phyloP scores from a whole-genome alignment of 1,140 invertebrate genomes.

The Parapsyche elsis region DNA sequence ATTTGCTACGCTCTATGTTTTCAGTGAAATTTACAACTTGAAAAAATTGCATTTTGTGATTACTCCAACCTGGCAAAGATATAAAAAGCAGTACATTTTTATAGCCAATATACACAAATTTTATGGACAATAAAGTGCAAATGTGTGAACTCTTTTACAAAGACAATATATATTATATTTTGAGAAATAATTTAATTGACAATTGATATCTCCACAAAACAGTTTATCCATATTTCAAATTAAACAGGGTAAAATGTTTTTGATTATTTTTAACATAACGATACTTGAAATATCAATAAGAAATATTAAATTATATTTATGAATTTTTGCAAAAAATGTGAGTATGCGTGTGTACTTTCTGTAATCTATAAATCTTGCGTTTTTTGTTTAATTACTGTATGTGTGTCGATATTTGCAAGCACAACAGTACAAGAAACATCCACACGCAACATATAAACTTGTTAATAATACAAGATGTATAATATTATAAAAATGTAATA shows the following conservation, averaged over 20 bases:
- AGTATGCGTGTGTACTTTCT: constrained; percentile 22
- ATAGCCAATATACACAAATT: constrained; percentile 38
- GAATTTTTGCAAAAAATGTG: constrained; percentile 5
- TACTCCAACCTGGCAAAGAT: constrained; percentile 29
- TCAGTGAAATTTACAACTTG: constrained; percentile 33
- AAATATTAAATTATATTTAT: constrained; percentile 7
- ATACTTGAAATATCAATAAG: not conserved
- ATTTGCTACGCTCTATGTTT: constrained; percentile 33
- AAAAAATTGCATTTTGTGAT: constrained; percentile 27
- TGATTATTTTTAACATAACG: not conserved
- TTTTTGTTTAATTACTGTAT: not conserved
- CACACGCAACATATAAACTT: constrained; percentile 47
- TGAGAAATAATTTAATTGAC: constrained; percentile 30
- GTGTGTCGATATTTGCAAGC: constrained; percentile 7
- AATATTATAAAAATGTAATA: constrained; percentile 49
- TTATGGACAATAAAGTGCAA: constrained; percentile 32
- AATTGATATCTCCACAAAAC: constrained; percentile 1
- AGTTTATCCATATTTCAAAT: not conserved
- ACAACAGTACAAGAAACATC: constrained; percentile 13
- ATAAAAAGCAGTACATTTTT: constrained; percentile 31
- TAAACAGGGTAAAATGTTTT: not conserved
- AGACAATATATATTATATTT: constrained; percentile 9
- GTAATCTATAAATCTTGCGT: not conserved
- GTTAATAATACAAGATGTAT: constrained; percentile 51
- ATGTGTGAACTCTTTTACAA: constrained; percentile 26